phyloP scores from a whole-genome alignment of 2,113 vertebrate species.

The Odobenus rosmarus region DNA sequence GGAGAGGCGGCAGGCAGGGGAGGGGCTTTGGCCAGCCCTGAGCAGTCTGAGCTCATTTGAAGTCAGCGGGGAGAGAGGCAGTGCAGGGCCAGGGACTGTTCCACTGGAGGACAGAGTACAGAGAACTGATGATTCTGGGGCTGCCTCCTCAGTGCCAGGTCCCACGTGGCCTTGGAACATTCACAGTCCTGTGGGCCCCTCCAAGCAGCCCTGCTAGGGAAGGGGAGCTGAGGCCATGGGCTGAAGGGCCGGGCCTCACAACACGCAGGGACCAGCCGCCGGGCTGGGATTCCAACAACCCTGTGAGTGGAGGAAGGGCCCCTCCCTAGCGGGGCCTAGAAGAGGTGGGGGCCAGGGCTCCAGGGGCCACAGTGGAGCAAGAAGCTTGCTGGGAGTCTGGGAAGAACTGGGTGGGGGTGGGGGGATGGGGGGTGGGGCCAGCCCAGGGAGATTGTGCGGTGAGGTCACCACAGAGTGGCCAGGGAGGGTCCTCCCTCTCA shows the following conservation, averaged over 20 bases:
- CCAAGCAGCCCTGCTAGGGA: background rate
- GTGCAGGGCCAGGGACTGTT: background rate
- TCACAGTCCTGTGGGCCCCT: background rate
- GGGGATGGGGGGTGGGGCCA: background rate
- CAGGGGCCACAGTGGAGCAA: background rate
- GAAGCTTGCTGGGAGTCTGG: background rate
- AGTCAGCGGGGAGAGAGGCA: conserved; percentile 50
- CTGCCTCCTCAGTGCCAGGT: background rate
- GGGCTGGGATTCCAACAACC: background rate
- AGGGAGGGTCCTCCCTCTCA: background rate
- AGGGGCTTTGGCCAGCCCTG: conserved; percentile 13
- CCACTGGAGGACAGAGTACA: background rate
- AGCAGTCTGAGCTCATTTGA: background rate
- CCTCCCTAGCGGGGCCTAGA: background rate
- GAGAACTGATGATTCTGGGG: background rate
- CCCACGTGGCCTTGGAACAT: conserved; percentile 19
- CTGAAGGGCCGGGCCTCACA: background rate
- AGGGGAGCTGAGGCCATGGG: background rate
- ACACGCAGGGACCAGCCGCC: background rate
- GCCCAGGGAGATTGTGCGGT: background rate
- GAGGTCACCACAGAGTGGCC: background rate
- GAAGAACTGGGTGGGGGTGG: background rate
- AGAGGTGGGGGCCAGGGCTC: background rate
- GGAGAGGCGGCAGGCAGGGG: background rate
- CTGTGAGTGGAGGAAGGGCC: background rate